Evolutionary conservation across 1,140 invertebrate species (phyloP).

Genomic region (Xylocopa sonorina): DNA sequence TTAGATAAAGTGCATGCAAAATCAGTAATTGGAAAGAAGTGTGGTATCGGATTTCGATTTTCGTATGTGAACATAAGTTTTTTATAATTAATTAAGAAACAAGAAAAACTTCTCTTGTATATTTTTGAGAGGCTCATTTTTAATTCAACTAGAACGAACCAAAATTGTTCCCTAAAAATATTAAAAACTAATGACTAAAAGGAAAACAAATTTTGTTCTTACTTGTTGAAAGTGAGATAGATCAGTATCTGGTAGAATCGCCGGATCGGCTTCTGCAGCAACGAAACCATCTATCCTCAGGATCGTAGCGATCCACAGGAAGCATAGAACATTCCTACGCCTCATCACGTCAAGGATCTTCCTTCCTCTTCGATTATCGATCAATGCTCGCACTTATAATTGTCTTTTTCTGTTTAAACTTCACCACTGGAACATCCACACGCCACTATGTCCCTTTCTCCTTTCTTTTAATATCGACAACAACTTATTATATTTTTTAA

Average conservation of each 20-base stretch:
- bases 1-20: too few relatives aligned
- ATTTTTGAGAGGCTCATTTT: too few relatives aligned
- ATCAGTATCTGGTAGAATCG: slow-evolving; percentile 50
- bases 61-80: too few relatives aligned
- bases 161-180: too few relatives aligned
- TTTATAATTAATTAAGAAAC: too few relatives aligned
- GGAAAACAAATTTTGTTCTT: background rate
- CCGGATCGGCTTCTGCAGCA: slow-evolving; percentile 58
- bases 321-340: slow-evolving; percentile 47
- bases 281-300: slow-evolving; percentile 39
- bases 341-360: slow-evolving; percentile 53
- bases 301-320: slow-evolving; percentile 49
- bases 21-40: too few relatives aligned
- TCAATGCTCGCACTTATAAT: slow-evolving; percentile 32
- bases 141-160: too few relatives aligned
- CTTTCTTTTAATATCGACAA: background rate
- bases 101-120: too few relatives aligned
- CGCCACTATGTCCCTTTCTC: slow-evolving; percentile 1
- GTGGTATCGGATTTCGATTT: too few relatives aligned
- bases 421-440: slow-evolving; percentile 53
- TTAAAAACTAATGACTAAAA: background rate
- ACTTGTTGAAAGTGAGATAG: slow-evolving; percentile 61
- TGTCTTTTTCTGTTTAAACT: slow-evolving; percentile 38
- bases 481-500: slow-evolving; percentile 16
- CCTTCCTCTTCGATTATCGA: slow-evolving; percentile 21